Evolutionary conservation across 2,113 vertebrate genomes (phyloP).

Genomic region (Parotia lawesii): DNA sequence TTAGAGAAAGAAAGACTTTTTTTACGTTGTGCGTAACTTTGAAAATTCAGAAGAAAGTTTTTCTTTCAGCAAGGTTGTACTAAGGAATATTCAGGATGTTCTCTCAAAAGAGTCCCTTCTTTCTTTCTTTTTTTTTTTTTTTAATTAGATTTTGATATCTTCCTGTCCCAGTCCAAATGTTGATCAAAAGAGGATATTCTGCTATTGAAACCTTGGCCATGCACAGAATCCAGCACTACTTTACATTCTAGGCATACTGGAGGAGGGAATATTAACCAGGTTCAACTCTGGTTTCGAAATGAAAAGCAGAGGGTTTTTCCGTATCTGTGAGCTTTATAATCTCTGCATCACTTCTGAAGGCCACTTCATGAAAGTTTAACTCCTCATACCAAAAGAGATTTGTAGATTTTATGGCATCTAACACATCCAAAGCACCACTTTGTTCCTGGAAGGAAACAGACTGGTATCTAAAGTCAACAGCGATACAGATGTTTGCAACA

Average conservation of each 20-base stretch:
- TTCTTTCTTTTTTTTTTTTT: not conserved
- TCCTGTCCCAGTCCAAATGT: not conserved
- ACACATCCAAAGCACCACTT: not conserved
- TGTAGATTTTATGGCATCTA: not conserved
- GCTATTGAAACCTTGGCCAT: not conserved
- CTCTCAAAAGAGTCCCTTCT: not conserved
- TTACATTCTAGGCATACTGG: not conserved
- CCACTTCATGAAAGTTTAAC: not conserved
- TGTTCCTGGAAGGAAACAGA: not conserved
- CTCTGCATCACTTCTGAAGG: not conserved
- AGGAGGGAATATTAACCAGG: not conserved
- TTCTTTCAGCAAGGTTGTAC: not conserved
- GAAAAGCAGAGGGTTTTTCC: not conserved
- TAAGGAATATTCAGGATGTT: not conserved
- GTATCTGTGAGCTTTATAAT: not conserved
- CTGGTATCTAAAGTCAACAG: not conserved
- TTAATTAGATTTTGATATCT: not conserved
- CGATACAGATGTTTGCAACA: not conserved
- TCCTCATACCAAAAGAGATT: not conserved
- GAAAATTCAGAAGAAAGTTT: not conserved
- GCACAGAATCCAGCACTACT: not conserved
- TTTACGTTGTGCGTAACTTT: not conserved
- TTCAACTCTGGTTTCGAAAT: not conserved
- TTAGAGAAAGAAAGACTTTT: not conserved
- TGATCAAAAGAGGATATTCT: conserved; percentile 23